phyloP scores from a whole-genome alignment of 2,797 vertebrate genomes.

The Mallotus villosus region DNA sequence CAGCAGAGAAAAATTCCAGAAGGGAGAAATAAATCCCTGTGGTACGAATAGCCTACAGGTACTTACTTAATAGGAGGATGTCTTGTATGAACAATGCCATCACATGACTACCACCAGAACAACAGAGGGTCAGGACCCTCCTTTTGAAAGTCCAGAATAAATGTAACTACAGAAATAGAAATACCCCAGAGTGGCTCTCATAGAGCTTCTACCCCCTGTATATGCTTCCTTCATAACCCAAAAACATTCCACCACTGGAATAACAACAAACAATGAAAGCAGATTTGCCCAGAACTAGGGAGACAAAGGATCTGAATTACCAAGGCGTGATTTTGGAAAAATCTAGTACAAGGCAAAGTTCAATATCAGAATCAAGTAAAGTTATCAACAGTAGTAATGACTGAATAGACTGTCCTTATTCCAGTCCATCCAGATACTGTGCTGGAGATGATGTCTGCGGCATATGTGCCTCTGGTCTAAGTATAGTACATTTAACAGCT shows the following conservation, averaged over 20 bases:
- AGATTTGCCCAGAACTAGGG: background rate
- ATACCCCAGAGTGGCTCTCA: conserved; percentile 18
- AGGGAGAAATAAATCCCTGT: conserved; percentile 48
- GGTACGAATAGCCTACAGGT: conserved; percentile 49
- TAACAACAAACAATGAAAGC: background rate
- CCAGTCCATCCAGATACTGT: conserved; percentile 61
- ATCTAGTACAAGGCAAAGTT: background rate
- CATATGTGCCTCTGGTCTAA: conserved; percentile 65
- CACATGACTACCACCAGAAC: conserved; percentile 23
- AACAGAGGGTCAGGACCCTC: conserved; percentile 42
- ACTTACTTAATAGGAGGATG: conserved; percentile 56
- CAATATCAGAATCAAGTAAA: background rate
- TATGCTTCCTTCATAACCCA: background rate
- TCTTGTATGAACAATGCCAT: conserved; percentile 53
- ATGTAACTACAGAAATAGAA: conserved; percentile 42
- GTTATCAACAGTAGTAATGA: conserved; percentile 28
- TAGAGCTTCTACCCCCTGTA: background rate
- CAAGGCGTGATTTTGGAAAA: background rate
- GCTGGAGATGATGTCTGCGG: conserved; percentile 60
- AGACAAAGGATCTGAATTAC: background rate
- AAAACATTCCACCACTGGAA: background rate
- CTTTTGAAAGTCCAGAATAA: conserved; percentile 50
- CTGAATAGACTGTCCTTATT: conserved; percentile 35
- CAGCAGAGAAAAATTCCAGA: conserved; percentile 37
- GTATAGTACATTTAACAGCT: conserved; percentile 70